Base-by-base conservation (phyloP, 2,888 invertebrate genomes). In the Calameuta idolon region DNA sequence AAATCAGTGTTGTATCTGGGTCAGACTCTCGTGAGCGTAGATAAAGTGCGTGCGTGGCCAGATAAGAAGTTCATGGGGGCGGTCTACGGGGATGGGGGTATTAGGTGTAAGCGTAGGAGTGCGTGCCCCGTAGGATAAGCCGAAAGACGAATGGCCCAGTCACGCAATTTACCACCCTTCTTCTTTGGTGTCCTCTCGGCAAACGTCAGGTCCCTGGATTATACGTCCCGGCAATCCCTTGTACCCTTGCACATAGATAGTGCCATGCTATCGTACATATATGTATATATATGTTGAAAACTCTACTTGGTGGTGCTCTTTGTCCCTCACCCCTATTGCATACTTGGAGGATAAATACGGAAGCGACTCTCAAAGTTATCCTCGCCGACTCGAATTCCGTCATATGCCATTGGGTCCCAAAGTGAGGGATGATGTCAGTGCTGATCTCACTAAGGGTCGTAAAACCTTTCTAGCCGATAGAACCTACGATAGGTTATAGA, bases 81-180 rank as follows among this genome's bases (percentile, higher is more conserved):
- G 80, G 77, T 68, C 81, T 77, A 71, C 34, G 31, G 55, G 4
- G 23, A 12, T 69, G 71, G 55, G 34, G 33, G 34, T 37, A 40
- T 31, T 34, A 79, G 69, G 37, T 15, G 69, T 69, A 77, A 68
- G 74, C 73, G 76, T 34, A 69, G 75, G 75, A 73, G 73, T 31
- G 83, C 84, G 83, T 83, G 85, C 83, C 40, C 40, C 83, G 79
- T 80, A 85, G 86, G 85, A 88, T 88, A 88, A 88, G 85, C 87
- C 83, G 79, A 40, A 83, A 88, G 85, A 88, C 86, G 85, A 87
- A 88, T 88, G 86, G 84, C 82, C 83, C 81, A 85, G 88, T 87
- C 88, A 88, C 86, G 88, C 85, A 84, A 87, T 85, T 84, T 84
- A 82, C 69, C 40, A 69, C 71, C 37, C 69, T 12, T 69, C 35